Evolutionary conservation across 2,113 vertebrate species (phyloP).

Genomic region (Corapipo altera): DNA sequence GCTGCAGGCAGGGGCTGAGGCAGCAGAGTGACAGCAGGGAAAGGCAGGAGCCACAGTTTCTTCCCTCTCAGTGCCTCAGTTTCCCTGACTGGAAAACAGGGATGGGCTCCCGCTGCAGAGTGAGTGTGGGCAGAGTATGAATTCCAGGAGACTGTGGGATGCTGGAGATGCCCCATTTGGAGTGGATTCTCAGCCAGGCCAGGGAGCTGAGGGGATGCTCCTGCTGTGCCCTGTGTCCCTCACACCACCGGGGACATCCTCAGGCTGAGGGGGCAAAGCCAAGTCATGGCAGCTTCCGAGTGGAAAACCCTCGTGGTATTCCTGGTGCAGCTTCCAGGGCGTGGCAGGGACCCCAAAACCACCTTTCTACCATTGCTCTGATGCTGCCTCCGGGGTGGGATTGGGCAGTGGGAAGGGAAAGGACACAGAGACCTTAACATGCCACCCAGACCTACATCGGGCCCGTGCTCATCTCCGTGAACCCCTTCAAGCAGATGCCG

Average conservation of each 20-base stretch:
- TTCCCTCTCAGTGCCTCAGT: neutral
- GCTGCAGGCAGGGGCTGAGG: neutral
- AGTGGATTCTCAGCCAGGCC: neutral
- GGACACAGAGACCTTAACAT: constrained; percentile 60
- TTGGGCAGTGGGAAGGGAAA: neutral
- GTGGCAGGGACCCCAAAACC: neutral
- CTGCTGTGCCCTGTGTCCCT: neutral
- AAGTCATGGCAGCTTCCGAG: neutral
- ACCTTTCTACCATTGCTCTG: neutral
- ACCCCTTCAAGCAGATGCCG: constrained; percentile 98
- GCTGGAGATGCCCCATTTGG: neutral
- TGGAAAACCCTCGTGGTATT: neutral
- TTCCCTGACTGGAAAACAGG: neutral
- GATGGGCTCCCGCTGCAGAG: neutral
- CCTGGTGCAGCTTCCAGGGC: neutral
- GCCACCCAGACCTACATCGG: constrained; percentile 90
- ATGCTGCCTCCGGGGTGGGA: rapidly evolving
- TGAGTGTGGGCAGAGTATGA: neutral
- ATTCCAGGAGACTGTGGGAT: neutral
- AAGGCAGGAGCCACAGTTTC: rapidly evolving
- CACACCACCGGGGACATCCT: rapidly evolving
- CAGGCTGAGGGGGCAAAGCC: rapidly evolving
- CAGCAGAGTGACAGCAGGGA: neutral
- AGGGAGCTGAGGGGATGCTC: neutral
- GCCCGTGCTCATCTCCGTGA: constrained; percentile 92